Base-by-base conservation (phyloP, 2,113 vertebrate genomes). In the Macrotis lagotis region DNA sequence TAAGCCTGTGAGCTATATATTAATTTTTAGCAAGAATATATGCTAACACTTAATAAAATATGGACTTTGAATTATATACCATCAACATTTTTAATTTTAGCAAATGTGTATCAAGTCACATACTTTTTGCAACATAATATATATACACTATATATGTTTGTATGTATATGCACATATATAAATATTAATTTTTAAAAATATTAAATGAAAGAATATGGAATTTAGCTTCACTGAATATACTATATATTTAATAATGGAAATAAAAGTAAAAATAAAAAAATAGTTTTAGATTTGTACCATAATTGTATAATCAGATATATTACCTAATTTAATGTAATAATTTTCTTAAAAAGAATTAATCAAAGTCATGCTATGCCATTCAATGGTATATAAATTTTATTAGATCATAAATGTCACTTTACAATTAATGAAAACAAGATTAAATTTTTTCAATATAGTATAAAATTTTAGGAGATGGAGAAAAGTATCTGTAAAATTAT, bases 321-420 rank as follows among this genome's bases (percentile, higher is more conserved):
- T 44, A 83, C 24, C 66, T 44, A 44, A 83, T n/a, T 92, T 74
- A 59, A 96, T 94, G 88, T 97, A 96, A 96, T 97, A 97, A 97
- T 97, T 97, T 94, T 96, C 88, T 95, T 50, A 44, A 96, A 96
- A 93, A 89, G 90, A 97, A 97, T 96, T 95, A 96, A 96, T 94
- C 91, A 51, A 8, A 91, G 55, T 94, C 91, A 93, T 96, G 96
- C 95, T 97, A 97, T 97, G 96, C 97, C 97, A 98, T 88, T 97
- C 97, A 97, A 52, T 91, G 92, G 94, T 96, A 96, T 96, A 96
- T 96, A 97, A 97, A 95, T 93, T 98, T 97, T 96, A 97, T 94
- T 96, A 96, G 95, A 94, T 95, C 96, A 96, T 96, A 97, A 97
- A 97, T 96, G 97, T 92, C 97, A 96, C 94, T 97, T 96, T 95